These are phyloP conservation scores for Pseudococcus viburni DNA, from an alignment of 2,888 invertebrate genomes.

Conservation along the genomic window DNA sequence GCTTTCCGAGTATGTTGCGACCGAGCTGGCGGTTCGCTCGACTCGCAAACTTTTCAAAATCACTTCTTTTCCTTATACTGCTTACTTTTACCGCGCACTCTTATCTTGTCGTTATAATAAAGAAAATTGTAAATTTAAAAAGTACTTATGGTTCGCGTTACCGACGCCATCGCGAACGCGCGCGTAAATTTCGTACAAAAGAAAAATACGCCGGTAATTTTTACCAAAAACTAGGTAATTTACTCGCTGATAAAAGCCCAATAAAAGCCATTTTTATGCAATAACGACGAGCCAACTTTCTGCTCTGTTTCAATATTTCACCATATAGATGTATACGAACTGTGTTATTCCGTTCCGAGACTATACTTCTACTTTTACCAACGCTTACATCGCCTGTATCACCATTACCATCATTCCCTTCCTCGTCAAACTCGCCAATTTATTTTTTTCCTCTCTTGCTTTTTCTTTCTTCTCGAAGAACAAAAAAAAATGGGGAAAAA, in stretches of 20 bases:
- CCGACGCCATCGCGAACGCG: background rate
- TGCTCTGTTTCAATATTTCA: slow-evolving; percentile 34
- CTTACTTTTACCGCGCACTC: background rate
- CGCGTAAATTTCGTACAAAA: slow-evolving; percentile 33
- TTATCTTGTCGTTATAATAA: slow-evolving; percentile 54
- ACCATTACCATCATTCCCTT: background rate
- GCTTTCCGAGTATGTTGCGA: too few relatives aligned
- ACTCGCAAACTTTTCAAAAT: background rate
- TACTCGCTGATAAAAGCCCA: slow-evolving; percentile 54
- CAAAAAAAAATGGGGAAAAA: background rate
- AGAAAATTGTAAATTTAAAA: slow-evolving; percentile 57
- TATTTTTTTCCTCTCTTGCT: background rate
- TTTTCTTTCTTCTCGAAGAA: background rate
- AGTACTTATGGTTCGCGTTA: slow-evolving; percentile 40
- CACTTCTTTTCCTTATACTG: slow-evolving; percentile 52
- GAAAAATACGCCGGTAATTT: slow-evolving; percentile 39
- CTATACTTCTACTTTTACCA: background rate
- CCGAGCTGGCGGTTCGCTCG: background rate
- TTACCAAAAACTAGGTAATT: slow-evolving; percentile 51
- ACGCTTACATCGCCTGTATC: background rate
- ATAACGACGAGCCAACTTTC: slow-evolving; percentile 42
- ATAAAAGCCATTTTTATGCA: slow-evolving; percentile 54
- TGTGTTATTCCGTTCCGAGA: background rate
- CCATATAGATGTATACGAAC: background rate
- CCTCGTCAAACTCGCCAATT: background rate